Evolutionary conservation across 2,888 invertebrate genomes (phyloP).

Genomic region (Allolobophora icterica): DNA sequence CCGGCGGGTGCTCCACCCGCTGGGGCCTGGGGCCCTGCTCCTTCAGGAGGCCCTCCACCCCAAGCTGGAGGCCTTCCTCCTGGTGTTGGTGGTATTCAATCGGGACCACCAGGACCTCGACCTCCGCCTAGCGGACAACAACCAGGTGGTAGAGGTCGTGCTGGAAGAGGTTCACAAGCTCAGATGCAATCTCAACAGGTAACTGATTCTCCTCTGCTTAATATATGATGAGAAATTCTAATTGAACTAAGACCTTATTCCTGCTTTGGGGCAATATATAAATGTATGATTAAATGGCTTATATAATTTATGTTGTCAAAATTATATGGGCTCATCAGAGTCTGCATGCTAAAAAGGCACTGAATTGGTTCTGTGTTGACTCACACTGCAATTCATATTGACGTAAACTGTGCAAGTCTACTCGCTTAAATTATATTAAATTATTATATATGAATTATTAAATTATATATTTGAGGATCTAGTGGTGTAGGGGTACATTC

Average conservation of each 20-base stretch:
- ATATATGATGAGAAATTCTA: too few species aligned
- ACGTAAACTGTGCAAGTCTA: too few species aligned
- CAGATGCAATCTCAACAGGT: background rate
- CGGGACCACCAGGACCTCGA: background rate
- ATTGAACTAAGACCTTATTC: too few species aligned
- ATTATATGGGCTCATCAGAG: too few species aligned
- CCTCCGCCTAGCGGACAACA: background rate
- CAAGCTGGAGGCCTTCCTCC: background rate
- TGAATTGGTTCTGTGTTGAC: too few species aligned
- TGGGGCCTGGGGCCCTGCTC: background rate
- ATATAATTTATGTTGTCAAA: too few species aligned
- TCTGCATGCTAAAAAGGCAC: too few species aligned
- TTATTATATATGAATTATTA: background rate
- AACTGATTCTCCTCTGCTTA: background rate
- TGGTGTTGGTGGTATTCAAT: background rate
- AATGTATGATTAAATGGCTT: too few species aligned
- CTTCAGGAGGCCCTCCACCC: slow-evolving; percentile 5
- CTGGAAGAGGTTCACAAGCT: background rate
- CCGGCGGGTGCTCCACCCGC: background rate
- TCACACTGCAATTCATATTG: too few species aligned
- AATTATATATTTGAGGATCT: too few species aligned
- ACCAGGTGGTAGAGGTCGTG: slow-evolving; percentile 19
- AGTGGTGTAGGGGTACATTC: too few species aligned
- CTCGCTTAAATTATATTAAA: too few species aligned
- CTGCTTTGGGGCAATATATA: background rate